Base-by-base conservation (phyloP, 2,797 vertebrate species). In the Erpetoichthys calabaricus region DNA sequence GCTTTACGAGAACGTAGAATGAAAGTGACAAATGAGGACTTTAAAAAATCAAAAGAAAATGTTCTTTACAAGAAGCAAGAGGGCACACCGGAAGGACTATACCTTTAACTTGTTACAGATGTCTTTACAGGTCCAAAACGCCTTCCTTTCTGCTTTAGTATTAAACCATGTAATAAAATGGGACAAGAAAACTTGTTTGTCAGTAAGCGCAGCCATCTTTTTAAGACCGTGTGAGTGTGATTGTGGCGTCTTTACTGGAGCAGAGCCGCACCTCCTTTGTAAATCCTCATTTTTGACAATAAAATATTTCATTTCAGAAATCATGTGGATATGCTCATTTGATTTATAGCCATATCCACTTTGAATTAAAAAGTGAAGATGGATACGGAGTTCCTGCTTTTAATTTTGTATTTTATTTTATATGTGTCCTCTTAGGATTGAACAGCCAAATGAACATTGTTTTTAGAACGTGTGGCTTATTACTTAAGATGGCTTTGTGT, bases 1-100 rank as follows among this genome's bases (percentile, higher is more conserved):
- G 96, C 95, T 47, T 63, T 99, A 64, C 75, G 95, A 53, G 96
- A 98, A 67, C 82, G 93, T 7, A 83, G 96, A 8, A 99, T 98
- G 96, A 98, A 99, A 83, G 92, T 99, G 60, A 98, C 96, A 63
- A 98, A 99, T 7, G 96, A 99, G 79, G 96, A 99, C 73, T 99
- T 98, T 81, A 99, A 99, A 61, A 98, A 99, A 73, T 99, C 95
- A 3, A 98, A 99, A 80, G 96, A 99, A 63, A 99, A 99, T 0
- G 91, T 99, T 66, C 85, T 99, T 56, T 99, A 98, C 68, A 98
- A 98, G 78, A 99, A 99, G 70, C 96, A 99, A 68, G 95, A 99
- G 75, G 95, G 95, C 62, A 99, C 95, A 10, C 96, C 95, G 0
- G 94, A 98, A 73, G 96, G 96, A 46, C 85, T 99, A 1, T 98